phyloP scores from a whole-genome alignment of 2,113 vertebrate genomes.

The Strix aluco region DNA sequence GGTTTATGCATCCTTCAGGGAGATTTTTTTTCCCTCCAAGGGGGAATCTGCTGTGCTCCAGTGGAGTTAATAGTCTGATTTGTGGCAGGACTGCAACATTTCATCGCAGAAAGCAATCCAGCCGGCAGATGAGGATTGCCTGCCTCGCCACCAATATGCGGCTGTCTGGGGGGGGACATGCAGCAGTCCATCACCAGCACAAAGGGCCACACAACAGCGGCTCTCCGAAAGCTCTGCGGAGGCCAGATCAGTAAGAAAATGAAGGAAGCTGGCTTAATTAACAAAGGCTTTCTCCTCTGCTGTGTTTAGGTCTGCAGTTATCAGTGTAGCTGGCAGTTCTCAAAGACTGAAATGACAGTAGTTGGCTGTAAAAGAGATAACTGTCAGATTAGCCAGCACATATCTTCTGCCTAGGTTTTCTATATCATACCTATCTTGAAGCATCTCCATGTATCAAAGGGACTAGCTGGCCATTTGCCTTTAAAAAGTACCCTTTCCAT shows the following conservation, averaged over 20 bases:
- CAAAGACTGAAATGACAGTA: conserved; percentile 41
- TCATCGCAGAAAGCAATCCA: background rate
- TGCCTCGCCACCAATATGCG: background rate
- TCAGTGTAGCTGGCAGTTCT: background rate
- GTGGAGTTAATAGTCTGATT: background rate
- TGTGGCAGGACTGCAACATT: background rate
- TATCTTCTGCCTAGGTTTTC: conserved; percentile 36
- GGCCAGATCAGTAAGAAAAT: background rate
- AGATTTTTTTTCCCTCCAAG: background rate
- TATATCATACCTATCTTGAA: conserved; percentile 55
- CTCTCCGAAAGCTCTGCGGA: background rate
- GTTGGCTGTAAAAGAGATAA: conserved; percentile 49
- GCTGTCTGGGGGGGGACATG: background rate
- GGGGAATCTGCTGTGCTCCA: background rate
- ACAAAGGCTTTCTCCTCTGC: conserved; percentile 24
- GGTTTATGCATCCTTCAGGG: background rate
- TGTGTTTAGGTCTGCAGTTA: background rate
- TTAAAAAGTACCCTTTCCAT: background rate
- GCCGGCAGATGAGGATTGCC: background rate
- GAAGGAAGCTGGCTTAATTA: conserved; percentile 24
- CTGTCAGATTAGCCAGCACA: conserved; percentile 34
- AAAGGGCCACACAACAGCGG: background rate
- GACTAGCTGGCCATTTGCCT: conserved; percentile 34
- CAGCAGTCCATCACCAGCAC: background rate
- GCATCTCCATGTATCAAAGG: conserved; percentile 56